Conservation (phyloP, 23 tunicate genomes). For the Corella eumyota region DNA sequence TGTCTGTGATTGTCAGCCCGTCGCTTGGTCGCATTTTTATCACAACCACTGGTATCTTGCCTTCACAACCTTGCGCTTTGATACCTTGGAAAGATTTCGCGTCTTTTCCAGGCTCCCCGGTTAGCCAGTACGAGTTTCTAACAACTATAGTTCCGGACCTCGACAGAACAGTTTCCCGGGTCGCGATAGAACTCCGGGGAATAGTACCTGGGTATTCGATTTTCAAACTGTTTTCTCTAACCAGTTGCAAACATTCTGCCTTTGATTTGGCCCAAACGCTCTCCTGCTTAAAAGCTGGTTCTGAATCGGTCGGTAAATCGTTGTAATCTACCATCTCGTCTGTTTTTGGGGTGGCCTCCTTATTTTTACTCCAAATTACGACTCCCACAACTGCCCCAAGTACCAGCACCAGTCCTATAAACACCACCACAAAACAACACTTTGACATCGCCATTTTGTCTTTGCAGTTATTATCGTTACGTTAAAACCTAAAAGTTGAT, state of each 20-base stretch:
- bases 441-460: slow-evolving; percentile 76
- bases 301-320: background rate
- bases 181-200: slow-evolving; percentile 23
- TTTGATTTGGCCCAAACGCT: background rate
- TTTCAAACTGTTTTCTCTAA: background rate
- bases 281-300: background rate
- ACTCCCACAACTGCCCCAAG: slow-evolving; percentile 52
- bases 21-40: slow-evolving; percentile 65
- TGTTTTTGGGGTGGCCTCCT: slow-evolving; percentile 2
- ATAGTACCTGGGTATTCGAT: slow-evolving; percentile 15
- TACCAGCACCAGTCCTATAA: slow-evolving; percentile 17
- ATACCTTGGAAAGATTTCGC: slow-evolving; percentile 21
- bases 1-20: slow-evolving; percentile 30
- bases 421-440: slow-evolving; percentile 24
- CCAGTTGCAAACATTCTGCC: slow-evolving; percentile 6
- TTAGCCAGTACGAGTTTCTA: slow-evolving; percentile 68
- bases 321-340: slow-evolving; percentile 7
- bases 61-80: slow-evolving; percentile 42
- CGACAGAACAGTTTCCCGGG: slow-evolving; percentile 12
- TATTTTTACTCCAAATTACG: slow-evolving; percentile 27
- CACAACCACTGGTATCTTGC: slow-evolving; percentile 58
- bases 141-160: slow-evolving; percentile 6
- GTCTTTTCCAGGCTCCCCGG: slow-evolving; percentile 49
- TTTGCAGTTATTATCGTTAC: too few species aligned
- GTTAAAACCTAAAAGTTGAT: too few species aligned